phyloP scores from a whole-genome alignment of 2,113 vertebrate species.

The Leptosomus discolor region DNA sequence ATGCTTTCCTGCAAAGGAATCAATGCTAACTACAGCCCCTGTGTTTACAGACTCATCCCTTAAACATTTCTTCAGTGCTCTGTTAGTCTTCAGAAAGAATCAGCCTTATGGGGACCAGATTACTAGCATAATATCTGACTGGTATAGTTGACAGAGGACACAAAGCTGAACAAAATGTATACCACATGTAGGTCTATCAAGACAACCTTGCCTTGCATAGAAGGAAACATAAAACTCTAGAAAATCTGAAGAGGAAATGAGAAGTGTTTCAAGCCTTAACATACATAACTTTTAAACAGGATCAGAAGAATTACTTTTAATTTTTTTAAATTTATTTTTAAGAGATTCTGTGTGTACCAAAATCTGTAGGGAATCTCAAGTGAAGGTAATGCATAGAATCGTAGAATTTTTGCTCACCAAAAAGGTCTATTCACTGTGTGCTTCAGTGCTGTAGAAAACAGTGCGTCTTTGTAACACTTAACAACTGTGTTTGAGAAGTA shows the following conservation, averaged over 20 bases:
- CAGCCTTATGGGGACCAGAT: not conserved
- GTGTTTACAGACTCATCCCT: not conserved
- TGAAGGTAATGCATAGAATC: not conserved
- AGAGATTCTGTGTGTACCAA: not conserved
- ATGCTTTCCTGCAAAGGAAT: not conserved
- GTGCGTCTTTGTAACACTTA: not conserved
- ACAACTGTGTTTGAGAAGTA: not conserved
- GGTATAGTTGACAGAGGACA: not conserved
- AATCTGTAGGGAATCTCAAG: not conserved
- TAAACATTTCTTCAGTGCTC: not conserved
- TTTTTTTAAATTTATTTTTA: not conserved
- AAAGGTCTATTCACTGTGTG: not conserved
- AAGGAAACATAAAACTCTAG: not conserved
- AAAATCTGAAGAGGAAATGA: not conserved
- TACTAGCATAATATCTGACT: not conserved
- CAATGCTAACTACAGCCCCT: not conserved
- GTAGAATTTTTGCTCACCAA: not conserved
- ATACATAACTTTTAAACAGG: not conserved
- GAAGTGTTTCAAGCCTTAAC: not conserved
- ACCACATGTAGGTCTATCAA: not conserved
- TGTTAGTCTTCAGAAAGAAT: not conserved
- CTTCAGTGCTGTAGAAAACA: not conserved
- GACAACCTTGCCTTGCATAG: not conserved
- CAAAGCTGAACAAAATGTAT: not conserved
- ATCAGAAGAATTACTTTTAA: not conserved